Percentiles rank a stretch among this genome's conserved stretches.
phyloP scores from a whole-genome alignment of 2,888 invertebrate genomes.

The Drosophila formosana region DNA sequence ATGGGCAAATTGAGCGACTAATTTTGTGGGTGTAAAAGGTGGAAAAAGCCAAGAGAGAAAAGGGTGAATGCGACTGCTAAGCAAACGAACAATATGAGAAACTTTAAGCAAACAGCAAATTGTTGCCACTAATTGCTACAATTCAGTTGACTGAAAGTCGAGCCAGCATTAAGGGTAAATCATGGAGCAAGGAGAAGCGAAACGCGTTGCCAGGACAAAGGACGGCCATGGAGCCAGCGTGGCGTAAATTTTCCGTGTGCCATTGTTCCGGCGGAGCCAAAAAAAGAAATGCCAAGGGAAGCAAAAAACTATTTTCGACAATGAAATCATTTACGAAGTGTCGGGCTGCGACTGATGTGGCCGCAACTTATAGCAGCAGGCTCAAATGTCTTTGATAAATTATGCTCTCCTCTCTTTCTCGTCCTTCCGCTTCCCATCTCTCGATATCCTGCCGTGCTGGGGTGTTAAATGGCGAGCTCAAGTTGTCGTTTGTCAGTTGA shows the following conservation, averaged over 20 bases:
- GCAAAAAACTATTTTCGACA: conserved; percentile 60
- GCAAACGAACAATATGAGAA: conserved; percentile 40
- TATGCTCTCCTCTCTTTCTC: conserved; percentile 39
- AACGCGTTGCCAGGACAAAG: conserved; percentile 19
- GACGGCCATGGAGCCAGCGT: conserved; percentile 17
- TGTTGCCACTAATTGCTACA: conserved; percentile 77
- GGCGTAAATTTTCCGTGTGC: conserved; percentile 45
- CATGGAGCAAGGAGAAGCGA: background rate
- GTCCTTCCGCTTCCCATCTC: background rate
- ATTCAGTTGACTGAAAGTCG: conserved; percentile 59
- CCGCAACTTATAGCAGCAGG: conserved; percentile 40
- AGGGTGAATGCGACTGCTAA: background rate
- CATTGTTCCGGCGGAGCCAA: conserved; percentile 44
- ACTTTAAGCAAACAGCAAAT: conserved; percentile 77
- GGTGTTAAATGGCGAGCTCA: conserved; percentile 37
- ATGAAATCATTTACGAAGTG: conserved; percentile 76
- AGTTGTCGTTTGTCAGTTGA: conserved; percentile 7
- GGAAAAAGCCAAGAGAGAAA: background rate
- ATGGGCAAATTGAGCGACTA: conserved; percentile 36
- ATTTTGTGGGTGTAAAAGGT: conserved; percentile 1
- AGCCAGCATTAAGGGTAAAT: background rate
- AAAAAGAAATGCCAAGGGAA: conserved; percentile 1
- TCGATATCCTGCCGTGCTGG: background rate
- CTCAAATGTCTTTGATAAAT: conserved; percentile 71
- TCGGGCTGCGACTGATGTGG: conserved; percentile 25